These are phyloP conservation scores for Propithecus coquereli DNA, from an alignment of 2,113 vertebrate genomes.

Conservation along the genomic window DNA sequence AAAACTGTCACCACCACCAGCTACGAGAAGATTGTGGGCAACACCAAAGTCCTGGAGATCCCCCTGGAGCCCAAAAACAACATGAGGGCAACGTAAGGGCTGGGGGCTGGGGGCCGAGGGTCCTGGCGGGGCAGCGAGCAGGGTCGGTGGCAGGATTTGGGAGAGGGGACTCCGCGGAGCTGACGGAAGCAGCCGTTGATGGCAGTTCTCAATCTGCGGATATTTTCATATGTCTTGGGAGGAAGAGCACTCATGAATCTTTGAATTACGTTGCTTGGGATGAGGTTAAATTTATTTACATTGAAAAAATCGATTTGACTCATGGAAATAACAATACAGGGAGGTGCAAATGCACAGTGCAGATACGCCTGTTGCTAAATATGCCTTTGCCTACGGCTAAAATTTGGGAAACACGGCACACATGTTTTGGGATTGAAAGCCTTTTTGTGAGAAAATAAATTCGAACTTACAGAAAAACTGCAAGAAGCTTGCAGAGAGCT, in stretches of 20 bases:
- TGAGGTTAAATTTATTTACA: neutral
- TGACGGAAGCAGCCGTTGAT: rapidly evolving
- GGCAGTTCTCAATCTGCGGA: neutral
- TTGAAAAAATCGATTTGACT: neutral
- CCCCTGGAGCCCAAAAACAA: constrained; percentile 97
- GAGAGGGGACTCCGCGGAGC: rapidly evolving
- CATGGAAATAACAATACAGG: neutral
- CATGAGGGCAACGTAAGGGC: constrained; percentile 96
- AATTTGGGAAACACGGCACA: neutral
- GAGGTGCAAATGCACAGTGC: neutral
- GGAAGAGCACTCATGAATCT: neutral
- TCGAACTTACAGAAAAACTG: neutral
- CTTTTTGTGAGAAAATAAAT: neutral
- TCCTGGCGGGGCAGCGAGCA: rapidly evolving
- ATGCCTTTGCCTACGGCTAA: neutral
- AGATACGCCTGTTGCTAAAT: rapidly evolving
- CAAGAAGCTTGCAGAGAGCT: neutral
- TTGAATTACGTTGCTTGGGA: neutral
- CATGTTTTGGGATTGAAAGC: neutral
- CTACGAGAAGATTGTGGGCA: constrained; percentile 94
- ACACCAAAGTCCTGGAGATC: constrained; percentile 97
- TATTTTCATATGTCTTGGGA: neutral
- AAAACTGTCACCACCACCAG: constrained; percentile 98
- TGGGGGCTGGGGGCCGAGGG: rapidly evolving
- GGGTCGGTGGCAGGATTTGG: neutral